Conservation (phyloP, 2,113 vertebrate genomes). For the Anas platyrhynchos region DNA sequence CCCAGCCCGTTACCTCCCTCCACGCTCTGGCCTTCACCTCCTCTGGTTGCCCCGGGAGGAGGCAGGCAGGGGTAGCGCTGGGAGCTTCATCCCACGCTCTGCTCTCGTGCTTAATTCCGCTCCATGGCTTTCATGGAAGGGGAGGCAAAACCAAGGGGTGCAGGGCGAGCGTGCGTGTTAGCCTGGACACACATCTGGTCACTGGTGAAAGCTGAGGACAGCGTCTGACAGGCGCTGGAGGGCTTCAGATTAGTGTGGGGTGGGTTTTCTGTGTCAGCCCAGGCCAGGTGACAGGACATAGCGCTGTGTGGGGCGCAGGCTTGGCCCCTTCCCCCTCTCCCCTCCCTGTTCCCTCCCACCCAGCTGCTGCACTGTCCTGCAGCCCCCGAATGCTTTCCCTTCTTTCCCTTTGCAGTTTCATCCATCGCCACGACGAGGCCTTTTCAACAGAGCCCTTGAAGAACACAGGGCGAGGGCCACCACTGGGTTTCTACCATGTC, state of each 20-base stretch:
- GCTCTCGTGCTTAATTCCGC: not conserved
- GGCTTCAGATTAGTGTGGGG: not conserved
- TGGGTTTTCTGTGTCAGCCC: not conserved
- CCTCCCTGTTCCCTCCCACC: rapidly evolving
- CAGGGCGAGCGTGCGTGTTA: not conserved
- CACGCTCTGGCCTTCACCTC: not conserved
- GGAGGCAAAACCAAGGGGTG: not conserved
- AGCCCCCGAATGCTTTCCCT: not conserved
- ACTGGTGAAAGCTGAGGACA: not conserved
- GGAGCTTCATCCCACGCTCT: not conserved
- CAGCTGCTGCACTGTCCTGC: not conserved
- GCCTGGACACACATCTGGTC: rapidly evolving
- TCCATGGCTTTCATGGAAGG: not conserved
- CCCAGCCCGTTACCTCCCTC: not conserved
- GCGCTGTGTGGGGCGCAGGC: too few species aligned
- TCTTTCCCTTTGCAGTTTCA: constrained; percentile 83
- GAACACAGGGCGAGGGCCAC: constrained; percentile 94
- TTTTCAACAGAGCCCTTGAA: constrained; percentile 98
- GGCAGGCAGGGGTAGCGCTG: not conserved
- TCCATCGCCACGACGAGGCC: constrained; percentile 96
- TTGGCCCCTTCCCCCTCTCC: not conserved
- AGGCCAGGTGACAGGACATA: not conserved
- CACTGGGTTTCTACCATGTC: constrained; percentile 96
- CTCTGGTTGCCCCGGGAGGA: not conserved
- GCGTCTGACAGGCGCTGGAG: rapidly evolving